phyloP scores from a whole-genome alignment of 1,140 invertebrate species.

The Drosophila pseudoananassae region DNA sequence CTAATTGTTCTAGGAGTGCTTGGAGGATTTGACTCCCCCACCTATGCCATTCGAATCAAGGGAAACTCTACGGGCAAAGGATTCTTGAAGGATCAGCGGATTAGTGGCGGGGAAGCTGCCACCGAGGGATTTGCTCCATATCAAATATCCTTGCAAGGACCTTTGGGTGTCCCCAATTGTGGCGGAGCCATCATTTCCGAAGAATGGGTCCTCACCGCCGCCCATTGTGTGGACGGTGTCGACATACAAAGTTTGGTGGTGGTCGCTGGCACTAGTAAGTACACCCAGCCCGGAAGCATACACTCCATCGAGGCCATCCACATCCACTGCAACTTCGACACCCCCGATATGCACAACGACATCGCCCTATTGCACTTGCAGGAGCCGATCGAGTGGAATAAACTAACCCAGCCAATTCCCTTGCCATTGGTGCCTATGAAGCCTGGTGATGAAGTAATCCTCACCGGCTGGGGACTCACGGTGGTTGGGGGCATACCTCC shows the following conservation, averaged over 20 bases:
- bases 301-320: slow-evolving; percentile 28
- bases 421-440: slow-evolving; percentile 30
- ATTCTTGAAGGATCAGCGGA: slow-evolving; percentile 38
- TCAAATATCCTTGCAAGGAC: slow-evolving; percentile 75
- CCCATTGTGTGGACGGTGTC: slow-evolving; percentile 70
- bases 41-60: slow-evolving; percentile 30
- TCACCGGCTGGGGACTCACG: slow-evolving; percentile 82
- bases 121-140: slow-evolving; percentile 79
- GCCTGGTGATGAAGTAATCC: slow-evolving; percentile 67
- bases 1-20: slow-evolving; percentile 16
- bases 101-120: slow-evolving; percentile 84
- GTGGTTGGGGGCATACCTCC: slow-evolving; percentile 35
- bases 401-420: slow-evolving; percentile 83
- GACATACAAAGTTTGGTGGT: slow-evolving; percentile 19
- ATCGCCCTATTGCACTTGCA: slow-evolving; percentile 84
- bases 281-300: slow-evolving; percentile 35
- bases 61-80: slow-evolving; percentile 1
- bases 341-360: slow-evolving; percentile 82
- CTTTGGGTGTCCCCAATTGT: slow-evolving; percentile 66
- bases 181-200: slow-evolving; percentile 82
- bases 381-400: slow-evolving; percentile 76
- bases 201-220: slow-evolving; percentile 80
- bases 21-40: not conserved
- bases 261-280: slow-evolving; percentile 50
- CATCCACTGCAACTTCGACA: slow-evolving; percentile 68